Conservation (phyloP, 2,113 vertebrate species). For the Cololabis saira region DNA sequence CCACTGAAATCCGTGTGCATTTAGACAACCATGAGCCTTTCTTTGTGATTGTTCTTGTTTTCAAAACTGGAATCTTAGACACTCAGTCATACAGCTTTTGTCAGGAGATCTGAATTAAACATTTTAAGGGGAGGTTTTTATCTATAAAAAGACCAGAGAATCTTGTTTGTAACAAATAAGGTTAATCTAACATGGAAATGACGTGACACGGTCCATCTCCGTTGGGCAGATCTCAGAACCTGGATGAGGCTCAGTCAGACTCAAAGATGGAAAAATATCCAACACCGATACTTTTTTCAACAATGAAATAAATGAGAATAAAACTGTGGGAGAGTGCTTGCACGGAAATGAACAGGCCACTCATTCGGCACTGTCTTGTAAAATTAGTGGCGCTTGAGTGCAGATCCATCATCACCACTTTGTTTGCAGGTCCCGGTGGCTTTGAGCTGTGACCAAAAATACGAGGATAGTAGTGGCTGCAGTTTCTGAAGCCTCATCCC, state of each 20-base stretch:
- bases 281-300: too few species aligned
- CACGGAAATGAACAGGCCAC: too few species aligned
- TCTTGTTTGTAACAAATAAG: slow-evolving; percentile 25
- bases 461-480: too few species aligned
- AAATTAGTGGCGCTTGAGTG: too few species aligned
- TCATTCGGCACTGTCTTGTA: too few species aligned
- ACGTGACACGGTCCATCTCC: slow-evolving; percentile 2
- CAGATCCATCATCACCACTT: too few species aligned
- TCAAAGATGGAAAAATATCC: neutral
- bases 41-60: slow-evolving; percentile 13
- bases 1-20: slow-evolving; percentile 16
- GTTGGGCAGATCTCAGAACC: neutral
- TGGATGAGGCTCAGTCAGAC: neutral
- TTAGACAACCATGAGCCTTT: neutral
- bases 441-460: too few species aligned
- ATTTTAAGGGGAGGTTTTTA: slow-evolving; percentile 48
- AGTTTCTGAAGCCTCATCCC: too few species aligned
- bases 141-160: slow-evolving; percentile 9
- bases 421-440: too few species aligned
- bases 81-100: slow-evolving; percentile 57
- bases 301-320: too few species aligned
- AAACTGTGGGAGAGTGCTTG: too few species aligned
- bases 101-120: slow-evolving; percentile 29
- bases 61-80: too few species aligned
- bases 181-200: slow-evolving; percentile 9